A percentile compares a stretch with the other conserved stretches of the same genome.
These are phyloP conservation scores for Amphiura filiformis DNA, from an alignment of 35 echinoderm and acorn worm genomes.

Conservation along the genomic window DNA sequence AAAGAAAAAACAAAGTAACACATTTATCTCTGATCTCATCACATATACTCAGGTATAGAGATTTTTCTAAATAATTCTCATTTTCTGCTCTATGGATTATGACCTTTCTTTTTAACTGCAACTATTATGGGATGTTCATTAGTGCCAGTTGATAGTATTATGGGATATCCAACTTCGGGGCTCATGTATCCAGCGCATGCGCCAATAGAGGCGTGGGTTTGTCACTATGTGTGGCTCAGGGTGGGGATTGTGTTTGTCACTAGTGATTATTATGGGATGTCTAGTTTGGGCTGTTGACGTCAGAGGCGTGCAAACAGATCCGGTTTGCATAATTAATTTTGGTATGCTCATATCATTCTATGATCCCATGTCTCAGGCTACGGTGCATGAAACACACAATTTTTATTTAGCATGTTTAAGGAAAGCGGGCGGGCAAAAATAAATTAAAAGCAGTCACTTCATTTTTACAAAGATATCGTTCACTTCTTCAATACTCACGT, in stretches of 20 bases:
- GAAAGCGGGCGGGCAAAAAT: too few species aligned
- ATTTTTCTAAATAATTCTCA: too few species aligned
- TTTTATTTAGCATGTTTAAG: too few species aligned
- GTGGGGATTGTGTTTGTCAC: neutral
- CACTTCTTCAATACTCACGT: too few species aligned
- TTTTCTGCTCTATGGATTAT: too few species aligned
- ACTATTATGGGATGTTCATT: conserved; percentile 15
- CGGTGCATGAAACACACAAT: too few species aligned
- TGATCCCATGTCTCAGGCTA: too few species aligned
- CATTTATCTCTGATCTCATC: too few species aligned
- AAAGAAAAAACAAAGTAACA: too few species aligned
- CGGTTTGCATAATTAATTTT: neutral
- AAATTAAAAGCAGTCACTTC: too few species aligned
- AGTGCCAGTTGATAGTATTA: neutral
- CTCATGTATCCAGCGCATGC: neutral
- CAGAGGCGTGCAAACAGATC: neutral
- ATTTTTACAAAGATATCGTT: too few species aligned
- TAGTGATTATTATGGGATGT: neutral
- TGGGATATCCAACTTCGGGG: neutral
- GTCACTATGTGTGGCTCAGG: neutral
- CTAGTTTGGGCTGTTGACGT: neutral
- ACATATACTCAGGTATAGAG: too few species aligned
- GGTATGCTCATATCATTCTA: neutral
- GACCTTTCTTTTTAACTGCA: neutral
- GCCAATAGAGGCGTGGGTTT: neutral